Evolutionary conservation across 2,113 vertebrate species (phyloP).

Genomic region (Oriolus oriolus): DNA sequence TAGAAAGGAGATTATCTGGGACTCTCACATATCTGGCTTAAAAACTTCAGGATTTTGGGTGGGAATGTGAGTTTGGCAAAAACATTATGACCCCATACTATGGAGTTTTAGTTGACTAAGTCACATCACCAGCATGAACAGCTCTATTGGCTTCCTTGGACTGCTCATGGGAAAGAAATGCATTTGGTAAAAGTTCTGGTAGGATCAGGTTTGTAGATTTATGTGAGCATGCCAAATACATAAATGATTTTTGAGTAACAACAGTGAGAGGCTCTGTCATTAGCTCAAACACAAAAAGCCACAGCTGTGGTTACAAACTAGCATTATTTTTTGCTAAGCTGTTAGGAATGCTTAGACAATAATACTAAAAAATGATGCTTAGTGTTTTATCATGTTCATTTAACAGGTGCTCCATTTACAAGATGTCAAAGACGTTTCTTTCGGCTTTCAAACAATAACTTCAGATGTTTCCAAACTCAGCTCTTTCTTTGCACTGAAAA

Average conservation of each 20-base stretch:
- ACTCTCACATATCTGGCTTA: background rate
- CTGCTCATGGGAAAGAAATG: background rate
- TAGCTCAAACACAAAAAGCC: background rate
- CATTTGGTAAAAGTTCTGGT: background rate
- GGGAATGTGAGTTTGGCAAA: background rate
- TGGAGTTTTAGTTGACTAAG: background rate
- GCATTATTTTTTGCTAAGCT: background rate
- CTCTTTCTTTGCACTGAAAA: conserved; percentile 74
- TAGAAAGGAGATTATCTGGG: background rate
- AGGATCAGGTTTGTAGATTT: background rate
- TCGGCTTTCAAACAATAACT: conserved; percentile 79
- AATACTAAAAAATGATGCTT: background rate
- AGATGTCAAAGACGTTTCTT: conserved; percentile 78
- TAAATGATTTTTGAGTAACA: background rate
- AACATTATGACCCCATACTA: background rate
- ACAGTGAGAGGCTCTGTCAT: background rate
- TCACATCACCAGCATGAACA: background rate
- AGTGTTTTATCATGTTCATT: background rate
- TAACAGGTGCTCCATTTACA: conserved; percentile 77
- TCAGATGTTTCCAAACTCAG: conserved; percentile 76
- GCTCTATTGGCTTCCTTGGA: background rate
- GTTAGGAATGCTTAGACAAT: background rate
- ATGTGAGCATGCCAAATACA: background rate
- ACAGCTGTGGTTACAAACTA: background rate
- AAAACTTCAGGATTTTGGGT: background rate